A percentile compares a stretch with the other conserved stretches of the same genome.
Conservation (phyloP, 2,797 vertebrate species). For the Emys orbicularis region DNA sequence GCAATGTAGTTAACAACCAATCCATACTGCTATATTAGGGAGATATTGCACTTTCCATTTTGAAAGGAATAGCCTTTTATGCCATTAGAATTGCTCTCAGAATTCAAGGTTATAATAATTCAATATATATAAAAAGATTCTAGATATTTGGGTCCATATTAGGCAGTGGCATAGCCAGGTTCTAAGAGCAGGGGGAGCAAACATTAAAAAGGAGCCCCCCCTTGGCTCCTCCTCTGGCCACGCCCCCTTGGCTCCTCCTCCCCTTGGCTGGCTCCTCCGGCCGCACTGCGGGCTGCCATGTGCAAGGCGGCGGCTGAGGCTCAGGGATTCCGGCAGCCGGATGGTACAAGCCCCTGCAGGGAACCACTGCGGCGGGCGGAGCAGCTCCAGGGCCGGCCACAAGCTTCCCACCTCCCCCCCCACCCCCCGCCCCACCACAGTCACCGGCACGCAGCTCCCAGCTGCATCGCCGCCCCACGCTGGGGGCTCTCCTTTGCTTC, state of each 20-base stretch:
- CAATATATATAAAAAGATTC: neutral
- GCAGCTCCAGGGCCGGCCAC: neutral
- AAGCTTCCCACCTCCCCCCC: neutral
- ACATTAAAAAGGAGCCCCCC: no score
- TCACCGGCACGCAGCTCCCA: neutral
- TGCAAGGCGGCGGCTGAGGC: conserved; percentile 26
- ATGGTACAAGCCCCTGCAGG: neutral
- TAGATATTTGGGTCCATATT: neutral
- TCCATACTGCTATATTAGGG: neutral
- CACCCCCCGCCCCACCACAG: neutral
- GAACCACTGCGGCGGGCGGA: conserved; percentile 45
- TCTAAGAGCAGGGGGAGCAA: no score
- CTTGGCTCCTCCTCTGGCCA: no score
- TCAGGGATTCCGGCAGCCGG: neutral
- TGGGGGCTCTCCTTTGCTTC: neutral
- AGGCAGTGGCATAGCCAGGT: no score
- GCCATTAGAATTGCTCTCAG: neutral
- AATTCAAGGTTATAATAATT: neutral
- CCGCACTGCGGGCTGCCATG: no score
- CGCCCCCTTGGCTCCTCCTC: no score
- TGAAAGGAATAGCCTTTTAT: conserved; percentile 20
- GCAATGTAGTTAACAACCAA: conserved; percentile 36
- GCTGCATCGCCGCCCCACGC: neutral
- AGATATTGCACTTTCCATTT: neutral
- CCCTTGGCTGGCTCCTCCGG: no score